Conservation (phyloP, 2,888 invertebrate species). For the Drosophila nigritarsus region DNA sequence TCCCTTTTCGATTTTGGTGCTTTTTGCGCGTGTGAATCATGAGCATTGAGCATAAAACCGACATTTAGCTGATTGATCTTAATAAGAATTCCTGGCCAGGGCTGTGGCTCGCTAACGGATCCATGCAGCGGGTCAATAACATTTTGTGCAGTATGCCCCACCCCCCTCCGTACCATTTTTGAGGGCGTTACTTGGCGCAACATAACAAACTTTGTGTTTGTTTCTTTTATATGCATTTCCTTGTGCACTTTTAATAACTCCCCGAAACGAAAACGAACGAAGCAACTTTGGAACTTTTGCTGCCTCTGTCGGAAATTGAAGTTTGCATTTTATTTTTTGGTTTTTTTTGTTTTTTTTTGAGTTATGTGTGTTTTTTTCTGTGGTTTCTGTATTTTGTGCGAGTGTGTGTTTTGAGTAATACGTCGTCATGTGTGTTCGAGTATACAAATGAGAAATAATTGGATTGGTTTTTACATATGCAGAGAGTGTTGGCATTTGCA, state of each 20-base stretch:
- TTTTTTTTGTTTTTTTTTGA: conserved; percentile 26
- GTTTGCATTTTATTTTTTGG: conserved; percentile 42
- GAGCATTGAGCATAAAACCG: conserved; percentile 81
- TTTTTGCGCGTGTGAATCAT: conserved; percentile 72
- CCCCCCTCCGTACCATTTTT: conserved; percentile 3
- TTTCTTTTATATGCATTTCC: conserved; percentile 50
- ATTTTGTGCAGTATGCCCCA: conserved; percentile 38
- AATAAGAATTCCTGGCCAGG: conserved; percentile 71
- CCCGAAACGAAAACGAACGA: neutral
- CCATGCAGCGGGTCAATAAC: conserved; percentile 71
- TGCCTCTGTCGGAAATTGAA: conserved; percentile 67
- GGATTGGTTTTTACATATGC: conserved; percentile 18
- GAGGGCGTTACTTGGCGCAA: conserved; percentile 73
- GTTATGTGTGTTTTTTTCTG: conserved; percentile 49
- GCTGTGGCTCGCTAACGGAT: conserved; percentile 63
- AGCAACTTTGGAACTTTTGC: conserved; percentile 1
- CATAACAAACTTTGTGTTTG: conserved; percentile 75
- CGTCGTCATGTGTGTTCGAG: conserved; percentile 2
- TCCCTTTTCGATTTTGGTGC: conserved; percentile 63
- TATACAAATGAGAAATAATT: conserved; percentile 35
- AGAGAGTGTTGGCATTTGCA: conserved; percentile 45
- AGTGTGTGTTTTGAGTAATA: neutral
- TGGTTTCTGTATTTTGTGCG: neutral
- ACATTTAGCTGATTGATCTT: conserved; percentile 80
- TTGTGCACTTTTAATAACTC: conserved; percentile 70